Evolutionary conservation across 1,140 invertebrate genomes (phyloP).

Genomic region (Papilio glaucus): DNA sequence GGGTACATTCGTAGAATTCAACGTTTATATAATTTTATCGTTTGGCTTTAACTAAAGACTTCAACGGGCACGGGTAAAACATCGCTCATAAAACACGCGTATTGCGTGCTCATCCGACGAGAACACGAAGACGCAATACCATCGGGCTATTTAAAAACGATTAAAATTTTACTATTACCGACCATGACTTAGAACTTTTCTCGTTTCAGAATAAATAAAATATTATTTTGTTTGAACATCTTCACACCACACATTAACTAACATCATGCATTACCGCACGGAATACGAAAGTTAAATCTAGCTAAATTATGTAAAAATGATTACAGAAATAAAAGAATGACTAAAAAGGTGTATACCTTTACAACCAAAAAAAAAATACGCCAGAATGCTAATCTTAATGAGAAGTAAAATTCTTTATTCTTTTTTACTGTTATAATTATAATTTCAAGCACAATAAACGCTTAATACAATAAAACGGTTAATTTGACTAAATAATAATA

Average conservation of each 20-base stretch:
- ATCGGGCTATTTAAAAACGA: slow-evolving; percentile 28
- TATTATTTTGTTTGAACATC: background rate
- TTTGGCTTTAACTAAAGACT: slow-evolving; percentile 52
- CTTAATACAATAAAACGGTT: too few species aligned
- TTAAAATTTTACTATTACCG: slow-evolving; percentile 26
- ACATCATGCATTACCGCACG: background rate
- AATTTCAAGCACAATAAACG: too few species aligned
- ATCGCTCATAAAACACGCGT: slow-evolving; percentile 14
- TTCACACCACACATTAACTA: background rate
- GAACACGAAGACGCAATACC: slow-evolving; percentile 22
- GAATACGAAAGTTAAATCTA: background rate
- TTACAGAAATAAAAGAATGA: background rate
- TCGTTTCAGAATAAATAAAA: background rate
- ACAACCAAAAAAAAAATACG: too few species aligned
- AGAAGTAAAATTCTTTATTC: too few species aligned
- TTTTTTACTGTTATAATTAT: too few species aligned
- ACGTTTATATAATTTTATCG: background rate
- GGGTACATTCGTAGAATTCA: too few species aligned
- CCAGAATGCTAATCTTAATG: too few species aligned
- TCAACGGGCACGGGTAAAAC: slow-evolving; percentile 54
- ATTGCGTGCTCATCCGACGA: slow-evolving; percentile 33
- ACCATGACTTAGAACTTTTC: slow-evolving; percentile 27
- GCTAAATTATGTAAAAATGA: background rate
- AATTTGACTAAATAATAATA: too few species aligned
- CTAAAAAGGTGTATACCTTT: too few species aligned